Conservation (phyloP, 64 coral and sea anemone species). For the Montipora capricornis region DNA sequence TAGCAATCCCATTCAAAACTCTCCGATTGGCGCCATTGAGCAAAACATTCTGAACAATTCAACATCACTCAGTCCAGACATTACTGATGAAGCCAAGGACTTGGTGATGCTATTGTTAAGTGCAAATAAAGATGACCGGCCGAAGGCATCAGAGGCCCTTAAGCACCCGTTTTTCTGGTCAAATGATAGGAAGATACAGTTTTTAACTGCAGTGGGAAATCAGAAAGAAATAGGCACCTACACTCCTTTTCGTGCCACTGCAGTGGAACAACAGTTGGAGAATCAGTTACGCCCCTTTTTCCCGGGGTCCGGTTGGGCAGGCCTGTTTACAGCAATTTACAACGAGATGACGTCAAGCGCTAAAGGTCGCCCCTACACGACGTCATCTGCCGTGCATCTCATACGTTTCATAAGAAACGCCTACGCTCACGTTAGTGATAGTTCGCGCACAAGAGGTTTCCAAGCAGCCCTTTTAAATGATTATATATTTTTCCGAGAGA, state of each 20-base stretch:
- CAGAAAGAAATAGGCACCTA: slow-evolving; percentile 43
- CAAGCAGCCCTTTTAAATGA: slow-evolving; percentile 24
- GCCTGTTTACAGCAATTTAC: slow-evolving; percentile 16
- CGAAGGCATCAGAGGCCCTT: slow-evolving; percentile 14
- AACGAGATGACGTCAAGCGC: slow-evolving; percentile 24
- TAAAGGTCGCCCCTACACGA: slow-evolving; percentile 39
- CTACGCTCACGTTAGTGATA: slow-evolving; percentile 54
- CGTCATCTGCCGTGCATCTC: slow-evolving; percentile 33
- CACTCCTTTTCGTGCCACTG: background rate
- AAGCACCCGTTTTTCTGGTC: slow-evolving; percentile 72
- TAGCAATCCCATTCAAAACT: background rate
- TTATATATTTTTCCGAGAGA: slow-evolving; percentile 12
- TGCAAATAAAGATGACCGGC: slow-evolving; percentile 11
- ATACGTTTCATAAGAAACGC: slow-evolving; percentile 70
- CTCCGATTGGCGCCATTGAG: slow-evolving; percentile 17
- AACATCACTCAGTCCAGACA: background rate
- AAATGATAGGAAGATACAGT: slow-evolving; percentile 47
- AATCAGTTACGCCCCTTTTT: slow-evolving; percentile 12
- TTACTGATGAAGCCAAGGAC: slow-evolving; percentile 46
- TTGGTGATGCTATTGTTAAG: slow-evolving; percentile 34
- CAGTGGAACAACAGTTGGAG: slow-evolving; percentile 38
- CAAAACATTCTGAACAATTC: slow-evolving; percentile 6
- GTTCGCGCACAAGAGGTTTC: background rate
- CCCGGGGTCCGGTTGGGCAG: slow-evolving; percentile 22
- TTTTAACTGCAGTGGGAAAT: slow-evolving; percentile 50